Base-by-base conservation (phyloP, 2,888 invertebrate species). In the Parnassius mnemosyne region DNA sequence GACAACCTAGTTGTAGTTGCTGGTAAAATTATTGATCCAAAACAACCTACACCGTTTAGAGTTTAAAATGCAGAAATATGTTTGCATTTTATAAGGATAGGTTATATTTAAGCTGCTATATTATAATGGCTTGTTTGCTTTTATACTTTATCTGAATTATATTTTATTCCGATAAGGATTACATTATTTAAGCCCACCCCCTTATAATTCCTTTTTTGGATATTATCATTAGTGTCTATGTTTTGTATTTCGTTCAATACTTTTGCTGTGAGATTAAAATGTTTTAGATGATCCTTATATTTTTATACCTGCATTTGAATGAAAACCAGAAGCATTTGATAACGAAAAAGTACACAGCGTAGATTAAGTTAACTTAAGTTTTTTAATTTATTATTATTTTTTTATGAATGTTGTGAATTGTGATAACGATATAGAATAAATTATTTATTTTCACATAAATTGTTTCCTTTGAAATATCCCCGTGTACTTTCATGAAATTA, bases 1-100 rank as follows among this genome's bases (percentile, higher is more conserved):
- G 92, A 93, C 67, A 90, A 93, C 64, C 86, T 94, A 25, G 89
- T 94, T 0, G 89, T 94, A 2, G 93, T 93, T 34, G 92, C 93
- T 2, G 94, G 94, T 50, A 93, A 93, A 74, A 81, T 94, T 51
- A 85, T 83, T 20, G 88, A 93, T 63, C 94, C 94, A 1, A 81
- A 87, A 63, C 77, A 79, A 61, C 79, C 79, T 1, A 73, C 80
- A 11, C 80, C 83, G 1, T 81, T 81, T 58, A 81, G 82, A 65
- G 72, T 79, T 71, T 81, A 71, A 76, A 69, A 49, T 13, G 3
- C 1, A 2, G 7, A 9, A 5, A 12, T n/a, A 13, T 10, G 9
- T 13, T 49, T 34, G 46, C n/a, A 12, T n/a, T 46, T 46, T 46
- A 7, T 34, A 34, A 34, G 7, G 7, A 34, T 3, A 7, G 34